A percentile compares a stretch with the other conserved stretches of the same genome.
Conservation (phyloP, 2,113 vertebrate species). For the Podarcis cretensis region DNA sequence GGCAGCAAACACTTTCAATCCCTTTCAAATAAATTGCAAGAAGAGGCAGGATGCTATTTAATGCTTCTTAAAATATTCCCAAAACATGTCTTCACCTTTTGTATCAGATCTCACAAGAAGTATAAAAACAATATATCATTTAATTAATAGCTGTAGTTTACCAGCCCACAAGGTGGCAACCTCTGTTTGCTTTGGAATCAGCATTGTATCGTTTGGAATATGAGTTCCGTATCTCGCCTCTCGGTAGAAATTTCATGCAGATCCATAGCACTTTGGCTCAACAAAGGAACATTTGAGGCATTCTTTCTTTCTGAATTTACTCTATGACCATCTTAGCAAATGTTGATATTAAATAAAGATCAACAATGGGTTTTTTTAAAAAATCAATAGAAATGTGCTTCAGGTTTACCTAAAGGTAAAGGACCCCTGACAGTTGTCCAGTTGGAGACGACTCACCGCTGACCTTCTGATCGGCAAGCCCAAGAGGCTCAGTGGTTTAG, state of each 20-base stretch:
- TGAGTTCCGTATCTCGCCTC: not conserved
- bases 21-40: too few species aligned
- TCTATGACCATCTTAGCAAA: not conserved
- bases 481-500: too few species aligned
- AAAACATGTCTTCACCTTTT: too few species aligned
- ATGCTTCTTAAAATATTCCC: too few species aligned
- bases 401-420: not conserved
- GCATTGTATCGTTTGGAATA: not conserved
- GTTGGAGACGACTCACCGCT: too few species aligned
- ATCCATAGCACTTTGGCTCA: not conserved
- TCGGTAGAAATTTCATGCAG: not conserved
- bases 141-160: not conserved
- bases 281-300: not conserved
- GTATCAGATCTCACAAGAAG: too few species aligned
- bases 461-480: too few species aligned
- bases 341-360: not conserved
- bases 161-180: conserved; percentile 66
- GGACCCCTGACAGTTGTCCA: too few species aligned
- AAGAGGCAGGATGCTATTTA: too few species aligned
- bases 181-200: conserved; percentile 5
- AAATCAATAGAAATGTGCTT: not conserved
- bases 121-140: not conserved
- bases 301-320: not conserved
- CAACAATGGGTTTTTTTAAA: too few species aligned
- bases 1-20: too few species aligned